A percentile compares a stretch with the other conserved stretches of the same genome.
Conservation (phyloP, 2,888 invertebrate species). For the Acronicta alni region DNA sequence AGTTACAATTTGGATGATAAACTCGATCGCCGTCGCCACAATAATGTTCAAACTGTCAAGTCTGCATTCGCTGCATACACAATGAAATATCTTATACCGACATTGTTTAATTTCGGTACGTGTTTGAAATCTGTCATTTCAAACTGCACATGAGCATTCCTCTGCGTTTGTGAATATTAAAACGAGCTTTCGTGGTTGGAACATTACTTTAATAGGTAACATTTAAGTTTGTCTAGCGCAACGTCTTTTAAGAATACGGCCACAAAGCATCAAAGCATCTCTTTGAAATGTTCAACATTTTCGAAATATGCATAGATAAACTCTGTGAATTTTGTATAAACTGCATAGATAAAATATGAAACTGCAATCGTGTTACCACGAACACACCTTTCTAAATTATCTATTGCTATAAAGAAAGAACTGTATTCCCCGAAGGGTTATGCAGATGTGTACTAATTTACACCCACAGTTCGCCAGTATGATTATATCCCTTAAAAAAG, state of each 20-base stretch:
- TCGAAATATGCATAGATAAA: neutral
- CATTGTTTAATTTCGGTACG: slow-evolving; percentile 59
- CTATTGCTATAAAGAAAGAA: too few relatives aligned
- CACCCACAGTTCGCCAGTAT: too few relatives aligned
- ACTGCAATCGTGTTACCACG: neutral
- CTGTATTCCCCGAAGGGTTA: too few relatives aligned
- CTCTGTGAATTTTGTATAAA: neutral
- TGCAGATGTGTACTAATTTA: too few relatives aligned
- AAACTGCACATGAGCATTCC: slow-evolving; percentile 49
- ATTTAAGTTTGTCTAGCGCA: slow-evolving; percentile 13
- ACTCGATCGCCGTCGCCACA: neutral
- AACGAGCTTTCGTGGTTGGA: slow-evolving; percentile 20
- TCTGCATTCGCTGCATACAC: slow-evolving; percentile 42
- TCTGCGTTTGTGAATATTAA: slow-evolving; percentile 42
- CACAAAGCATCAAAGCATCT: slow-evolving; percentile 6
- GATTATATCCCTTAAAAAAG: too few relatives aligned
- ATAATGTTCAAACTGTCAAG: slow-evolving; percentile 51
- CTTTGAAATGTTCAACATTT: slow-evolving; percentile 2
- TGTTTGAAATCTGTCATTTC: slow-evolving; percentile 52
- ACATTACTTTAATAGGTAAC: slow-evolving; percentile 29
- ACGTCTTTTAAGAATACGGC: slow-evolving; percentile 6
- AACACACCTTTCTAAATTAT: too few relatives aligned
- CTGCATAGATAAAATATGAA: neutral
- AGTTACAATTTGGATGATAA: neutral
- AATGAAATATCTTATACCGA: slow-evolving; percentile 51